Evolutionary conservation across 2,797 vertebrate genomes (phyloP), one percentile per base, ranked within the genome.

Genomic region (Amblyopsis hoosieri): DNA sequence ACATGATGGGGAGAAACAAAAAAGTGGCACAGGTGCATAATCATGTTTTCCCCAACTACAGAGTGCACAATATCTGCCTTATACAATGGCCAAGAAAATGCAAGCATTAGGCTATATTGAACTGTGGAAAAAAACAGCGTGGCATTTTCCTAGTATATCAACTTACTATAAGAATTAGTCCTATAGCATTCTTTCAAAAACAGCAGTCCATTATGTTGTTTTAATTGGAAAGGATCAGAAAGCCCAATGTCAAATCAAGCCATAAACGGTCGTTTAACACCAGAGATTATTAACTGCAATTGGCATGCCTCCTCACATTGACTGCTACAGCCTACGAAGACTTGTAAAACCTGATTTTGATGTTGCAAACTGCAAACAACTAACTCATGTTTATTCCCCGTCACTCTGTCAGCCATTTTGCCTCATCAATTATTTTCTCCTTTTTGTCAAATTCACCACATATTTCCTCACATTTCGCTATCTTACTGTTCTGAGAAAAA

Each of bases 271-370:
- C 54, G 37, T 47, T 70, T 60, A 48, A 50, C 61, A 14, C 1
- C 4, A 71, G 55, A 45, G 78, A 64, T 68, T 57, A 80, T 75
- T 48, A 11, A 56, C 45, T 77, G 61, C 52, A 65, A 13, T 45
- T 14, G 49, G n/a, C 67, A 51, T 29, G 23, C 23, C 23, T 62
- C 66, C 67, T 1, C 58, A 69, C 51, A 52, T 67, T 29, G 33
- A 9, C 7, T 29, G 19, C 19, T 4, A 54, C 31, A 29, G 63
- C 57, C 45, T 19, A 50, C 52, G 33, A 60, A 46, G 67, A 87
- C 79, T 67, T 3, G 84, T 74, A 72, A 74, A 85, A 87, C 87
- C 87, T 80, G 85, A 83, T 83, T 67, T 60, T 64, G 71, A 71
- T 47, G 13, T 47, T 3, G 46, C 12, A 47, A 12, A 13, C 12